A percentile compares a stretch with the other conserved stretches of the same genome.
phyloP scores from a whole-genome alignment of 2,797 vertebrate species.

The Caiman crocodilus region DNA sequence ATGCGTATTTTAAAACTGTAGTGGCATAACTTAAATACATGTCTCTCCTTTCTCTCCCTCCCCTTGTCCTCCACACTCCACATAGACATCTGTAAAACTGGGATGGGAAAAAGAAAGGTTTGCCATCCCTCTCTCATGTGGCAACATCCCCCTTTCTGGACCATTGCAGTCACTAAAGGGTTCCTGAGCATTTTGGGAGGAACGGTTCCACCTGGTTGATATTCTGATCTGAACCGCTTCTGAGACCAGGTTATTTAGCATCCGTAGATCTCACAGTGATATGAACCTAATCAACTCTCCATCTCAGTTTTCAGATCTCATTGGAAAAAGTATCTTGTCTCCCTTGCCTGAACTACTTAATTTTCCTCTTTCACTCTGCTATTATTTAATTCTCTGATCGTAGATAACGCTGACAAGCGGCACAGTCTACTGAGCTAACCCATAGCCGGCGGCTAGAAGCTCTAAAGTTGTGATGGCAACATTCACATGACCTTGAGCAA shows the following conservation, averaged over 20 bases:
- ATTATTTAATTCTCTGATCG: background rate
- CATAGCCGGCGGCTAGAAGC: background rate
- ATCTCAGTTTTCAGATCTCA: conserved; percentile 46
- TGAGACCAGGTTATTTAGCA: conserved; percentile 26
- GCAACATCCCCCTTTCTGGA: background rate
- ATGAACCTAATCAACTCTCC: conserved; percentile 14
- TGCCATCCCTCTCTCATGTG: background rate
- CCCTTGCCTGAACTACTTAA: conserved; percentile 6
- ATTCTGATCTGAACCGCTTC: conserved; percentile 13
- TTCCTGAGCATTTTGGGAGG: conserved; percentile 37
- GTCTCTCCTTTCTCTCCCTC: background rate
- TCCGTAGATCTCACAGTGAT: conserved; percentile 16
- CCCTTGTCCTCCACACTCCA: background rate
- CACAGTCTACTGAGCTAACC: background rate
- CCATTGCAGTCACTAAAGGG: background rate
- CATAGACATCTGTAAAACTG: background rate
- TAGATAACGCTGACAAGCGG: background rate
- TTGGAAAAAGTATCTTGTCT: conserved; percentile 43
- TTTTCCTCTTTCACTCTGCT: conserved; percentile 28
- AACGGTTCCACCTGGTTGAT: conserved; percentile 14
- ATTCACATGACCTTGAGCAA: background rate
- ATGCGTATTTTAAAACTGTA: background rate
- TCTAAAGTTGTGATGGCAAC: background rate
- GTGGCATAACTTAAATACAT: background rate
- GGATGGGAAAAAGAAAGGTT: background rate